These are phyloP conservation scores for Hoplias malabaricus DNA, from an alignment of 2,113 vertebrate species.

Conservation along the genomic window DNA sequence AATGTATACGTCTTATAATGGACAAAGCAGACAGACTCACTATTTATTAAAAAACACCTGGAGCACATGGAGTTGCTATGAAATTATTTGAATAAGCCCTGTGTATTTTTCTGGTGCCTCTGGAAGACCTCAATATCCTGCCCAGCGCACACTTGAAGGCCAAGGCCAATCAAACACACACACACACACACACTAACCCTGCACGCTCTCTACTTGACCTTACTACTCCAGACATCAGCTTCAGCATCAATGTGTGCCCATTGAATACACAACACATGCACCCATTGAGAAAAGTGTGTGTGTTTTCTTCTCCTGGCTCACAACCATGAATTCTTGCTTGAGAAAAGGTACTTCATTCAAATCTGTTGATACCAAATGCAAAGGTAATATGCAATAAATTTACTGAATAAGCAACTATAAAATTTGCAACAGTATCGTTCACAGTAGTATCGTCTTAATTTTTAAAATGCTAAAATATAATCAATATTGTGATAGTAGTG, in stretches of 20 bases:
- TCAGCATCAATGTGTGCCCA: neutral
- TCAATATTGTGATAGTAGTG: no score
- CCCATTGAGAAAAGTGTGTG: neutral
- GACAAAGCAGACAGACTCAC: neutral
- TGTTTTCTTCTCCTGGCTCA: neutral
- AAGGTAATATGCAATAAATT: no score
- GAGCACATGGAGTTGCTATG: neutral
- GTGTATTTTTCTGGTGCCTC: neutral
- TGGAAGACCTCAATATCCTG: constrained; percentile 17
- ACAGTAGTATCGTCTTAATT: no score
- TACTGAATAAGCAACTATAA: no score
- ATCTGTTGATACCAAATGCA: no score
- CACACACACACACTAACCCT: neutral
- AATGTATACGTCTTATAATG: neutral
- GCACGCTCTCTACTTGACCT: neutral
- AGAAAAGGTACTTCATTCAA: no score
- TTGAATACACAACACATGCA: neutral
- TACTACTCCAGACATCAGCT: neutral
- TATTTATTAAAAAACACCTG: neutral
- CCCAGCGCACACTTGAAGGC: neutral
- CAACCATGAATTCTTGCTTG: neutral
- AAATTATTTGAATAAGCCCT: neutral
- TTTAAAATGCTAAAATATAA: no score
- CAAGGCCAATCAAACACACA: neutral
- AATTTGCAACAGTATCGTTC: no score